Evolutionary conservation across 2,888 invertebrate species (phyloP).

Genomic region (Eilema griseolum): DNA sequence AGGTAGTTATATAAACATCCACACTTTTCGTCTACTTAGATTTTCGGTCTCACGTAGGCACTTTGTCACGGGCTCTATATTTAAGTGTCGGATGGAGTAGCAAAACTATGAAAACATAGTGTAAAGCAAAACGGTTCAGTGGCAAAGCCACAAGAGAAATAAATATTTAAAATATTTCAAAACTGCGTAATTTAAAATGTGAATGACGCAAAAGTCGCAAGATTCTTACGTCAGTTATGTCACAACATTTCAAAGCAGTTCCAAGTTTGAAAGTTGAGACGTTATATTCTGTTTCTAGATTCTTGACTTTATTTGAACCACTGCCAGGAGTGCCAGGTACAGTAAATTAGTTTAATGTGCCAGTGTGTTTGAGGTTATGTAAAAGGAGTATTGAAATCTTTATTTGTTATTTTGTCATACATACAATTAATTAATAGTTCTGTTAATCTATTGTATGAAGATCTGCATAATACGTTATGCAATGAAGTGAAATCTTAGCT

Average conservation of each 20-base stretch:
- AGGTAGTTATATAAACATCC: too few relatives aligned
- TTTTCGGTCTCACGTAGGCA: too few relatives aligned
- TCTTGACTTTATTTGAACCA: conserved; percentile 25
- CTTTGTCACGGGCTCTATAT: too few relatives aligned
- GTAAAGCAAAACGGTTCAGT: not conserved
- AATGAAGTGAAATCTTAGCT: too few relatives aligned
- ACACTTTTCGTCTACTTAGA: too few relatives aligned
- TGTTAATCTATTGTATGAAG: too few relatives aligned
- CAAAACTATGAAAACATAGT: too few relatives aligned
- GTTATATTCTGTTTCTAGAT: conserved; percentile 18
- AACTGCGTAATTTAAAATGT: conserved; percentile 27
- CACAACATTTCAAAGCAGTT: conserved; percentile 32
- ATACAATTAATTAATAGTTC: too few relatives aligned
- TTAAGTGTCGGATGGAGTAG: too few relatives aligned
- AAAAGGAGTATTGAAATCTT: conserved; percentile 10
- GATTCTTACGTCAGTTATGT: conserved; percentile 18
- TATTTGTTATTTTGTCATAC: not conserved
- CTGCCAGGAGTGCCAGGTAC: conserved; percentile 37
- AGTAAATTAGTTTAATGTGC: conserved; percentile 10
- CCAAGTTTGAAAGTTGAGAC: conserved; percentile 33
- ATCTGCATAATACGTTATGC: too few relatives aligned
- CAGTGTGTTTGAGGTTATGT: conserved; percentile 16
- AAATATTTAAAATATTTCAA: conserved; percentile 30
- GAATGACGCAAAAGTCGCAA: conserved; percentile 18
- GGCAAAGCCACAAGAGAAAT: conserved; percentile 19